phyloP scores from a whole-genome alignment of 1,140 invertebrate species.

The Drosophila sucinea region DNA sequence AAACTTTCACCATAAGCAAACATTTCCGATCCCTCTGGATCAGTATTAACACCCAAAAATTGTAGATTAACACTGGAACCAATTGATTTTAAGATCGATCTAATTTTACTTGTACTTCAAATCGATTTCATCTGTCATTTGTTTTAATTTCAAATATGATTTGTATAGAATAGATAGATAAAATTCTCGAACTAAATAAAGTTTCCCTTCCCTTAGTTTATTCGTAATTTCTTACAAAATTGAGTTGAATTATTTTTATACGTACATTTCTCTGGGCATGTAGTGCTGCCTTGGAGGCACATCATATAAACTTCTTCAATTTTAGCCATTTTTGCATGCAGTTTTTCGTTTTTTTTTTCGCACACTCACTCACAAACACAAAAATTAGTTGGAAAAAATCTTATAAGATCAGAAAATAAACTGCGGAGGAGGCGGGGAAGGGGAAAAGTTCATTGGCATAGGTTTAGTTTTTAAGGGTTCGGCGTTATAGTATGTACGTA shows the following conservation, averaged over 20 bases:
- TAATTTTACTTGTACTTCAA: no score
- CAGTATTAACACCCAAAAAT: no score
- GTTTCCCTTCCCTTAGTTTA: no score
- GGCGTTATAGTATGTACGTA: not conserved
- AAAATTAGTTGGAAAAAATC: not conserved
- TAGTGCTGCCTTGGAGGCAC: not conserved
- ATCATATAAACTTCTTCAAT: conserved; percentile 15
- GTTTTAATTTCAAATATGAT: no score
- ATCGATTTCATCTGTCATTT: no score
- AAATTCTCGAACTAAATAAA: no score
- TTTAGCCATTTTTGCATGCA: conserved; percentile 39
- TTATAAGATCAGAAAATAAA: conserved; percentile 1
- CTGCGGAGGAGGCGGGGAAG: conserved; percentile 14
- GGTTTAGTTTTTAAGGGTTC: conserved; percentile 9
- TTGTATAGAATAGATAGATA: no score
- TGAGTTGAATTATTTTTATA: not conserved
- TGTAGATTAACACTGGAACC: no score
- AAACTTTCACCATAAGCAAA: no score
- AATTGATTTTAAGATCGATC: no score
- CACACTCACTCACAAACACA: not conserved
- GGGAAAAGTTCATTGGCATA: conserved; percentile 7
- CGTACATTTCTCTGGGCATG: conserved; percentile 39
- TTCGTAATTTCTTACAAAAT: no score
- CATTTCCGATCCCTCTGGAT: no score
- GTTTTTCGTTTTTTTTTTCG: not conserved